These are phyloP conservation scores for Sipunculus nudus DNA, from an alignment of 2,888 invertebrate genomes.

Conservation along the genomic window DNA sequence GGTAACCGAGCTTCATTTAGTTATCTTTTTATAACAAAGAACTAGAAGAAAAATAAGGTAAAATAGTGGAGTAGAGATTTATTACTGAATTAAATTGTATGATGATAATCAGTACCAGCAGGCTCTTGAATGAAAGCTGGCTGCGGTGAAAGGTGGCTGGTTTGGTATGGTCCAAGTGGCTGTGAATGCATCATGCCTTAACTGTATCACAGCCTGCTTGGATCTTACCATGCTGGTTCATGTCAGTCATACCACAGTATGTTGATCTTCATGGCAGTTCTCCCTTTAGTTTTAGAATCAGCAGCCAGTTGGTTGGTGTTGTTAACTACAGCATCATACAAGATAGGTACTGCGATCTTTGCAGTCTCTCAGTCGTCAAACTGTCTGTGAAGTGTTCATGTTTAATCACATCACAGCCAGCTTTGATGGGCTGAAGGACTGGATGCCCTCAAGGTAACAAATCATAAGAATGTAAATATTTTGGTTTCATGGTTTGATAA, in stretches of 20 bases:
- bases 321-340: neutral
- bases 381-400: slow-evolving; percentile 54
- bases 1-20: no score
- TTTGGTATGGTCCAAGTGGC: slow-evolving; percentile 16
- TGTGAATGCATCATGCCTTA: slow-evolving; percentile 11
- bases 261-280: neutral
- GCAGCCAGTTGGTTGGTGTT: neutral
- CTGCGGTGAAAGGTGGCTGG: no score
- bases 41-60: no score
- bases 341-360: neutral
- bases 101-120: no score
- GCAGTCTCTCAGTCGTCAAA: slow-evolving; percentile 44
- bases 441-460: no score
- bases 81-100: no score
- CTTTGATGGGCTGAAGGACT: slow-evolving; percentile 71
- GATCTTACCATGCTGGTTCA: slow-evolving; percentile 78
- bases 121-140: no score
- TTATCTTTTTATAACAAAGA: no score
- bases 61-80: no score
- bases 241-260: slow-evolving; percentile 89
- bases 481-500: no score
- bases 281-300: neutral
- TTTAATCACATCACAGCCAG: slow-evolving; percentile 68
- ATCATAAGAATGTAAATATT: no score
- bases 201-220: slow-evolving; percentile 38